A percentile compares a stretch with the other conserved stretches of the same genome.
phyloP scores from a whole-genome alignment of 2,113 vertebrate species.

The Sigmodon hispidus region DNA sequence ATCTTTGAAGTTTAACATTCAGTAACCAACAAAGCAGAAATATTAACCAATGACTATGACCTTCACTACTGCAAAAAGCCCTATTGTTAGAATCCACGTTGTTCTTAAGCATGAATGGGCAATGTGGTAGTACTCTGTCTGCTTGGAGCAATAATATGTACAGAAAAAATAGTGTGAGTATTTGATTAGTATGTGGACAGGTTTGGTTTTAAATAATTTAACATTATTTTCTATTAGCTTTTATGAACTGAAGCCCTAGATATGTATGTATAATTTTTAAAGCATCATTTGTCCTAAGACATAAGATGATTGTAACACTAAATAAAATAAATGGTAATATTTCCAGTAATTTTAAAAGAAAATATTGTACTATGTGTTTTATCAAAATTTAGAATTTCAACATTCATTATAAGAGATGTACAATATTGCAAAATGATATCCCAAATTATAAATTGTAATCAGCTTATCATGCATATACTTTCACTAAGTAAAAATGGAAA shows the following conservation, averaged over 20 bases:
- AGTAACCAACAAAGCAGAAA: slow-evolving; percentile 42
- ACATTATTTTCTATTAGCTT: slow-evolving; percentile 62
- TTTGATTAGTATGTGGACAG: slow-evolving; percentile 66
- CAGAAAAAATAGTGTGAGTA: slow-evolving; percentile 55
- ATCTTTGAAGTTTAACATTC: neutral
- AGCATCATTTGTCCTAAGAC: slow-evolving; percentile 63
- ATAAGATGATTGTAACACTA: slow-evolving; percentile 47
- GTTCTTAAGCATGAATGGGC: neutral
- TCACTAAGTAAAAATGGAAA: neutral
- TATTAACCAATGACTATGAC: neutral
- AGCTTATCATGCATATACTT: neutral
- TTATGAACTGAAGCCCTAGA: slow-evolving; percentile 45
- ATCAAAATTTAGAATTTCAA: slow-evolving; percentile 7
- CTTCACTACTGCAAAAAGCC: neutral
- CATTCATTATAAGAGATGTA: neutral
- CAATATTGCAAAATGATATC: neutral
- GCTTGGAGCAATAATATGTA: slow-evolving; percentile 53
- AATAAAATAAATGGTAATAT: slow-evolving; percentile 69
- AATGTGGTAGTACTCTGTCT: slow-evolving; percentile 22
- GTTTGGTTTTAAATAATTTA: slow-evolving; percentile 74
- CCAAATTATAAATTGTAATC: neutral
- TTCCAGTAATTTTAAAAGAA: slow-evolving; percentile 48
- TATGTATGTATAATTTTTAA: slow-evolving; percentile 68
- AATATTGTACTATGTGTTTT: neutral
- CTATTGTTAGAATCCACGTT: neutral